Conservation (phyloP, 2,797 vertebrate genomes). For the Pelochelys cantorii region DNA sequence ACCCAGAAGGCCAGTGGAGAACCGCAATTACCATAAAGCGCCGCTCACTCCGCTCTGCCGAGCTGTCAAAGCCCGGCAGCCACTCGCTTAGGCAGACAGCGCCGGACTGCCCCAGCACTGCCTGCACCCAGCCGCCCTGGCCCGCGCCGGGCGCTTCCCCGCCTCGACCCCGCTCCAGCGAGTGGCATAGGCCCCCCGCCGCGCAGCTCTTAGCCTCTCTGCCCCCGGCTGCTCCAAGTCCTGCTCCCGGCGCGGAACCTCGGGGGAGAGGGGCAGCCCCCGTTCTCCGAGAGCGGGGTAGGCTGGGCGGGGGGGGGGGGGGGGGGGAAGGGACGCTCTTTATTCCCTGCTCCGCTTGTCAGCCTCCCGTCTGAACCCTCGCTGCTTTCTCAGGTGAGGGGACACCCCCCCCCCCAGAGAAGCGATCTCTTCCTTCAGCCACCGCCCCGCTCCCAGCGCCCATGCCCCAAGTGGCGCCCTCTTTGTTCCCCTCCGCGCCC, state of each 20-base stretch:
- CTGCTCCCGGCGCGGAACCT: conserved; percentile 41
- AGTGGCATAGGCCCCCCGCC: background rate
- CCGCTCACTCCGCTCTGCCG: conserved; percentile 81
- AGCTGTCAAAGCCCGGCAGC: conserved; percentile 78
- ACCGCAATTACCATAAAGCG: conserved; percentile 96
- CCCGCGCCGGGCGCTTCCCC: background rate
- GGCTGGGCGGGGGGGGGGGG: too few species aligned
- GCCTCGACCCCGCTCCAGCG: background rate
- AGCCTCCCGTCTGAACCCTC: too few species aligned
- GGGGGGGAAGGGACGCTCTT: too few species aligned
- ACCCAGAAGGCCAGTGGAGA: conserved; percentile 96
- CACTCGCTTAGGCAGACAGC: background rate
- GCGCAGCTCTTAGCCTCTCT: background rate
- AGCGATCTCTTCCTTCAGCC: too few species aligned
- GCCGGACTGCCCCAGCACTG: background rate
- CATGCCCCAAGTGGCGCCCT: too few species aligned
- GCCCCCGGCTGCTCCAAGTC: background rate
- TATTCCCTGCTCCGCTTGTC: too few species aligned
- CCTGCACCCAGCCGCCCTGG: background rate
- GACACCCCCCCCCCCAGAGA: too few species aligned
- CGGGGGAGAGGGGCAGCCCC: background rate
- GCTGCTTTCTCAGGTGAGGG: too few species aligned
- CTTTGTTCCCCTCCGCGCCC: too few species aligned
- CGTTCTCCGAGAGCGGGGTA: too few species aligned
- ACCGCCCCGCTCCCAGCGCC: too few species aligned